Percentiles rank a stretch among this genome's conserved stretches.
phyloP scores from a whole-genome alignment of 2,113 vertebrate species.

The Mesembrinibis cayennensis region DNA sequence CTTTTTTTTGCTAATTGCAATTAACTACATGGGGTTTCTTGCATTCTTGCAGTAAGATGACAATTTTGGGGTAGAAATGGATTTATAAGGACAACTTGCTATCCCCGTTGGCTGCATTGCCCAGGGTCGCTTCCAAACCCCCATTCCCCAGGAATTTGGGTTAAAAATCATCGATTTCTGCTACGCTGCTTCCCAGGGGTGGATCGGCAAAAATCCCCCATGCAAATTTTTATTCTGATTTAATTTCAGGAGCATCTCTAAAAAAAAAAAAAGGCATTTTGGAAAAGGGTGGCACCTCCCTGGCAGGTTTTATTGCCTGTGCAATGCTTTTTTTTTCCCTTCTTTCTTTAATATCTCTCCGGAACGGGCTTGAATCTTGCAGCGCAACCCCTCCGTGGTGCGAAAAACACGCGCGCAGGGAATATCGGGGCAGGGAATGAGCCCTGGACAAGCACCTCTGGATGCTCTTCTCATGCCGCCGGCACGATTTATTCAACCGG shows the following conservation, averaged over 20 bases:
- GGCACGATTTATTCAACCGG: slow-evolving; percentile 79
- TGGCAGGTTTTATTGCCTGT: neutral
- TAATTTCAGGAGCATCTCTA: neutral
- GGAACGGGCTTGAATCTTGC: neutral
- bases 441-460: slow-evolving; percentile 74
- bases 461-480: slow-evolving; percentile 73
- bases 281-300: neutral
- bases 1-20: neutral
- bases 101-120: fast-evolving
- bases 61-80: neutral
- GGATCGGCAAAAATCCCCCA: neutral
- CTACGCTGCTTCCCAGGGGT: neutral
- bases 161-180: fast-evolving
- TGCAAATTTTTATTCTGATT: neutral
- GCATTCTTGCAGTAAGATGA: neutral
- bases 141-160: neutral
- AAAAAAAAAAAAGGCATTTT: neutral
- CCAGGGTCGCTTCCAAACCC: neutral
- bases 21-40: neutral
- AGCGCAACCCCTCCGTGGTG: neutral
- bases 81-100: neutral
- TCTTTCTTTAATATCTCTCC: neutral
- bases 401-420: slow-evolving; percentile 71
- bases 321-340: neutral
- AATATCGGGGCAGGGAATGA: slow-evolving; percentile 73